A percentile compares a stretch with the other conserved stretches of the same genome.
Conservation (phyloP, 1,140 invertebrate species). For the Anoplolepis gracilipes region DNA sequence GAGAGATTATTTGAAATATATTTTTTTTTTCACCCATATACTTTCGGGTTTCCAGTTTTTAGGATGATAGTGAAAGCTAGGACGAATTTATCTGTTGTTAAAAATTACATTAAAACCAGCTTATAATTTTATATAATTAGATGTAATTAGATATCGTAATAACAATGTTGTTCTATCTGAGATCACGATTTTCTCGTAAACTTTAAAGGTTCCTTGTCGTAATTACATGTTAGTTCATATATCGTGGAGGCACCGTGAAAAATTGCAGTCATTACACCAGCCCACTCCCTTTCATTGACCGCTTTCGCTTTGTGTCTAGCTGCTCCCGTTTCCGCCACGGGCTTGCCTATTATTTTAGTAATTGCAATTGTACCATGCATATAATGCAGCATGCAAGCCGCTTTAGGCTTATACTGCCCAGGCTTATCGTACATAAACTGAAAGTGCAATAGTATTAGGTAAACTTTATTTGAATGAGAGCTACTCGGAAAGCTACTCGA, state of each 20-base stretch:
- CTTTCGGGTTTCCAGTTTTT: neutral
- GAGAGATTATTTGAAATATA: slow-evolving; percentile 43
- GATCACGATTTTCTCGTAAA: slow-evolving; percentile 23
- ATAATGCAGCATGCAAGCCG: neutral
- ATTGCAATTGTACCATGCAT: slow-evolving; percentile 28
- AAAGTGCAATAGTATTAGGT: neutral
- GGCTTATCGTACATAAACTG: neutral
- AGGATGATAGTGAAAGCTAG: neutral
- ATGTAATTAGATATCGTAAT: too few species aligned
- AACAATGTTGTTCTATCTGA: slow-evolving; percentile 23
- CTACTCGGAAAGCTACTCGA: too few species aligned
- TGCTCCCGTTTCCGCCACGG: slow-evolving; percentile 18
- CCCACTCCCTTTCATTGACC: slow-evolving; percentile 44
- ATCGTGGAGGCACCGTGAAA: slow-evolving; percentile 14
- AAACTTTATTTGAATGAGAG: slow-evolving; percentile 4
- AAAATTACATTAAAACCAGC: neutral
- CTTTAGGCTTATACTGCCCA: neutral
- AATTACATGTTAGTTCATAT: slow-evolving; percentile 31
- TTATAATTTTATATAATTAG: neutral
- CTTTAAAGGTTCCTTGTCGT: slow-evolving; percentile 31
- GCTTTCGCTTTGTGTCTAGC: slow-evolving; percentile 12
- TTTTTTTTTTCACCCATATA: slow-evolving; percentile 17
- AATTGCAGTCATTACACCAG: slow-evolving; percentile 50
- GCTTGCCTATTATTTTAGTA: slow-evolving; percentile 46
- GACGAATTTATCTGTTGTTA: neutral